Evolutionary conservation across 2,797 vertebrate genomes (phyloP), one percentile per base, ranked within the genome.

Genomic region (Decapterus maruadsi): DNA sequence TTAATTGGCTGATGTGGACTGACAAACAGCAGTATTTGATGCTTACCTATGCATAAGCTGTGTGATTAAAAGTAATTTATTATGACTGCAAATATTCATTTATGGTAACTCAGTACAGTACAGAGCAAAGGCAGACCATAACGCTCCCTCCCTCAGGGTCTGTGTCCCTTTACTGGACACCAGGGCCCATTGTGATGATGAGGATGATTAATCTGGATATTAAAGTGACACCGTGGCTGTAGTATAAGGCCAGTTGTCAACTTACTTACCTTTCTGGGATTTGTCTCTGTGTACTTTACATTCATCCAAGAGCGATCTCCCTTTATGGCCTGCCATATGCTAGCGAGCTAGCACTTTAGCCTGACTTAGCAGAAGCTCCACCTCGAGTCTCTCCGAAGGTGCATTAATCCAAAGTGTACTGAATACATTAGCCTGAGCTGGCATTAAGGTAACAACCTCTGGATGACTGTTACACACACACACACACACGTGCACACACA

Each of bases 191-290:
- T 88, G 83, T 84, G 87, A 88, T 89, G 89, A 93, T 83, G 81
- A 87, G 81, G 82, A 87, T 89, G 87, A 93, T 92, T 93, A 89
- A 92, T 89, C 87, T 73, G 62, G 83, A 82, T 87, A 89, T 89
- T 89, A 89, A 90, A 89, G 46, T 62, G 50, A 81, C 58, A 68
- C 75, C 43, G 75, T 62, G 68, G 38, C 50, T 76, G 19, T 50
- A 67, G 48, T 57, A 81, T 74, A 50, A 74, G 64, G 53, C 61
- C 43, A 58, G 50, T 67, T 83, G 64, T 62, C 63, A 46, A 71
- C 66, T 54, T 57, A 26, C 61, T 71, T 61, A 68, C 13, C 55
- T 66, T 77, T 64, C 29, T 19, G 60, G 60, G 36, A 77, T 79
- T 81, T 69, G 57, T 78, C 60, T 64, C 36, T 45, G 16, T 72